Conservation (phyloP, 2,888 invertebrate genomes). For the Calliopum simillimum region DNA sequence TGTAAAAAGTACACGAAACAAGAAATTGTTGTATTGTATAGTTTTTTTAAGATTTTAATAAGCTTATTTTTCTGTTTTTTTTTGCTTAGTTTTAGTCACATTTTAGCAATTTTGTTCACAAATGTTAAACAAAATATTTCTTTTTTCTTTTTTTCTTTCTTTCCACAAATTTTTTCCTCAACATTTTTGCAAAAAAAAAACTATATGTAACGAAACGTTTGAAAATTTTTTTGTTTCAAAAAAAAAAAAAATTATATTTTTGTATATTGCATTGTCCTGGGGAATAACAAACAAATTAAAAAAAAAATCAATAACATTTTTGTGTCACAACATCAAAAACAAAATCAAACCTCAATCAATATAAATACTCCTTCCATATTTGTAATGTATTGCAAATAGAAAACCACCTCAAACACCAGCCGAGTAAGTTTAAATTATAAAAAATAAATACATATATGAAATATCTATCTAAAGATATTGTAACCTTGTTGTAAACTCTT, state of each 20-base stretch:
- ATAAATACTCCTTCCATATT: conserved; percentile 48
- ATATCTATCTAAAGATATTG: neutral
- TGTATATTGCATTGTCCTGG: conserved; percentile 50
- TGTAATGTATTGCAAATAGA: conserved; percentile 61
- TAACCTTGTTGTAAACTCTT: conserved; percentile 28
- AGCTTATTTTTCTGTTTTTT: conserved; percentile 16
- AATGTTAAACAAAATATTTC: conserved; percentile 55
- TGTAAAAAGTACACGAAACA: no score
- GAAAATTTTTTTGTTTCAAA: conserved; percentile 45
- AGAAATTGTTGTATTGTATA: no score
- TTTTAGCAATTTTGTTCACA: conserved; percentile 45
- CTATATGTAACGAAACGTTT: conserved; percentile 42
- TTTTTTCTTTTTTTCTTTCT: conserved; percentile 47
- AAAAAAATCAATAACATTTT: conserved; percentile 46
- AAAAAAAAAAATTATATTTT: conserved; percentile 44
- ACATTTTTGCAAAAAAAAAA: conserved; percentile 24
- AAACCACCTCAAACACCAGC: conserved; percentile 68
- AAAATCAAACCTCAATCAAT: conserved; percentile 48
- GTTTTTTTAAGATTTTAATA: conserved; percentile 40
- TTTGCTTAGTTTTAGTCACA: conserved; percentile 28
- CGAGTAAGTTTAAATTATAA: conserved; percentile 60
- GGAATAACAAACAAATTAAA: conserved; percentile 35
- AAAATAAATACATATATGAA: conserved; percentile 26
- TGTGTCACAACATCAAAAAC: conserved; percentile 40
- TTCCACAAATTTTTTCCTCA: conserved; percentile 38